Evolutionary conservation across 2,888 invertebrate genomes (phyloP), one percentile per base, ranked within the genome.

Genomic region (Drosophila neotestacea): DNA sequence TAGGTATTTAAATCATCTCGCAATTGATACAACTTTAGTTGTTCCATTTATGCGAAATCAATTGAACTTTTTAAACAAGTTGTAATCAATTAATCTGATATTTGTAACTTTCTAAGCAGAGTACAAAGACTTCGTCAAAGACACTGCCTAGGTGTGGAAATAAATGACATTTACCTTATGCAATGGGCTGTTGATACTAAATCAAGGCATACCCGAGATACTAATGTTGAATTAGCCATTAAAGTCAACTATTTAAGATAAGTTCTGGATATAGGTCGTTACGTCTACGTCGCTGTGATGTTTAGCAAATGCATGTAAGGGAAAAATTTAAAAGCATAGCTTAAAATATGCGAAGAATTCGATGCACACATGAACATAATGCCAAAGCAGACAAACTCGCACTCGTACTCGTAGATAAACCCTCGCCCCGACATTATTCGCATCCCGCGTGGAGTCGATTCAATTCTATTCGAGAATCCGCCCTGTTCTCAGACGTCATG

Each of bases 271-370:
- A 56, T 73, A 42, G 52, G 59, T 6, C 48, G 58, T 27, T 36
- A 16, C 16, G 46, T 28, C 22, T 22, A 22, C 22, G 22, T 28
- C 34, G 7, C 7, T 13, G 4, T 41, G 54, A 48, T 22, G 75
- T 55, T 39, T 13, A 39, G 54, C 28, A 30, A 52, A 30, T 42
- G 58, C 48, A 64, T 36, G 34, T 6, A 55, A 42, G 28, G 30
- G 13, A 54, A 38, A 16, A 58, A 71, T 82, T 72, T 55, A 60
- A 69, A 70, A 71, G 84, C 86, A 84, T 82, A 77, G 77, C 54
- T 78, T 36, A 75, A 55, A 75, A 76, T 75, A 85, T 88, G 81
- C 61, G 28, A 71, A 66, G 87, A 80, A 88, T 86, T 73, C 73
- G 59, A 84, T 76, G 82, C 68, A 75, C 59, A 54, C 51, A 72